Percentiles rank a stretch among this genome's conserved stretches.
Conservation (phyloP, 2,888 invertebrate genomes). For the Polymixis flavicincta region DNA sequence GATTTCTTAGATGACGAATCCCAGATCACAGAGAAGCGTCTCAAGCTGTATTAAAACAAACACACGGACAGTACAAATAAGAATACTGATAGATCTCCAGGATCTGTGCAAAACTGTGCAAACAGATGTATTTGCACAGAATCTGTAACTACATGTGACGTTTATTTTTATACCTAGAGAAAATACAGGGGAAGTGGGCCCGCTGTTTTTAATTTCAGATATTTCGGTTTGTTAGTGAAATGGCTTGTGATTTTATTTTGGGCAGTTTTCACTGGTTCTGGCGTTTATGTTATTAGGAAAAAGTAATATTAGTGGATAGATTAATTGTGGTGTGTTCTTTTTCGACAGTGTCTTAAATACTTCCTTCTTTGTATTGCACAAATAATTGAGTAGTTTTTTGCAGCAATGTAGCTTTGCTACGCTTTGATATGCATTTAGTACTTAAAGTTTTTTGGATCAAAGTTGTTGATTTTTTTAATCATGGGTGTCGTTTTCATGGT, state of each 20-base stretch:
- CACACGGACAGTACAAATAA: slow-evolving; percentile 21
- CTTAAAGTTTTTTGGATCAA: no score
- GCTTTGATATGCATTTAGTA: no score
- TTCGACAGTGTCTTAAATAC: neutral
- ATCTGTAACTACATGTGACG: neutral
- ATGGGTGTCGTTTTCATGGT: no score
- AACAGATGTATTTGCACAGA: slow-evolving; percentile 12
- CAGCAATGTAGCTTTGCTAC: no score
- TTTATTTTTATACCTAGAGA: slow-evolving; percentile 15
- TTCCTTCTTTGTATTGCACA: neutral
- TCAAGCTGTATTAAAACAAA: slow-evolving; percentile 36
- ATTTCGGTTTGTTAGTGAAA: neutral
- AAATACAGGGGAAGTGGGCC: neutral
- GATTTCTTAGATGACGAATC: neutral
- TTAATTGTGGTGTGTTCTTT: neutral
- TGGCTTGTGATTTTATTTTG: neutral
- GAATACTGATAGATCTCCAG: neutral
- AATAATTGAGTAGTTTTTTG: neutral
- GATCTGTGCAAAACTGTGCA: slow-evolving; percentile 13
- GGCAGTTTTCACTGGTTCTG: neutral
- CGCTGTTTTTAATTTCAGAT: neutral
- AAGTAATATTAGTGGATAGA: neutral
- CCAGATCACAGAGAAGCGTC: neutral
- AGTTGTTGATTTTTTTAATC: no score
- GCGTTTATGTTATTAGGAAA: neutral